Conservation (phyloP, 1,140 invertebrate genomes). For the Gerris buenoi region DNA sequence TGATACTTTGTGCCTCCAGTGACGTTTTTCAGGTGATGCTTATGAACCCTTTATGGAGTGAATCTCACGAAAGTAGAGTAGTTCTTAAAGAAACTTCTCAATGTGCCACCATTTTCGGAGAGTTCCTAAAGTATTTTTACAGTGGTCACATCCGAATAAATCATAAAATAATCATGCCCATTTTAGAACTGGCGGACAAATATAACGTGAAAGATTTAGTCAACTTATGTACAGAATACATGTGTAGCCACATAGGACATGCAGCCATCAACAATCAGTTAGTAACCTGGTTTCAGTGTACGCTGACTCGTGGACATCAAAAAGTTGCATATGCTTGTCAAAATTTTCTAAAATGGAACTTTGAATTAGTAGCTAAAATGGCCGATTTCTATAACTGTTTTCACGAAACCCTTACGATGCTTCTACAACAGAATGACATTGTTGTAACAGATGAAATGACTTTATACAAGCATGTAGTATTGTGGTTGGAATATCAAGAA, state of each 20-base stretch:
- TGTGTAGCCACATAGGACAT: constrained; percentile 71
- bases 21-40: constrained; percentile 95
- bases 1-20: constrained; percentile 85
- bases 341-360: constrained; percentile 83
- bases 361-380: constrained; percentile 63
- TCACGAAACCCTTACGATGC: constrained; percentile 53
- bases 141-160: constrained; percentile 77
- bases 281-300: constrained; percentile 81
- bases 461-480: constrained; percentile 57
- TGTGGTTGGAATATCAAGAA: constrained; percentile 51
- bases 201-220: constrained; percentile 85
- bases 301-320: constrained; percentile 61
- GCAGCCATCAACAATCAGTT: constrained; percentile 63
- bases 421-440: constrained; percentile 70
- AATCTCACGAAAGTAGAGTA: constrained; percentile 69
- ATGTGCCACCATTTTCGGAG: constrained; percentile 68
- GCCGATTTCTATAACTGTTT: constrained; percentile 71
- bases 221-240: constrained; percentile 66
- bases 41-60: constrained; percentile 78
- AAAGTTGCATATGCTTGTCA: constrained; percentile 57
- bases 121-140: constrained; percentile 82
- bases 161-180: constrained; percentile 63
- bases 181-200: constrained; percentile 79
- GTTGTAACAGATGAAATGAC: constrained; percentile 82
- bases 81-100: constrained; percentile 70